A percentile compares a stretch with the other conserved stretches of the same genome.
Conservation (phyloP, 53 echinoderm and acorn worm genomes). For the Antedon mediterranea region DNA sequence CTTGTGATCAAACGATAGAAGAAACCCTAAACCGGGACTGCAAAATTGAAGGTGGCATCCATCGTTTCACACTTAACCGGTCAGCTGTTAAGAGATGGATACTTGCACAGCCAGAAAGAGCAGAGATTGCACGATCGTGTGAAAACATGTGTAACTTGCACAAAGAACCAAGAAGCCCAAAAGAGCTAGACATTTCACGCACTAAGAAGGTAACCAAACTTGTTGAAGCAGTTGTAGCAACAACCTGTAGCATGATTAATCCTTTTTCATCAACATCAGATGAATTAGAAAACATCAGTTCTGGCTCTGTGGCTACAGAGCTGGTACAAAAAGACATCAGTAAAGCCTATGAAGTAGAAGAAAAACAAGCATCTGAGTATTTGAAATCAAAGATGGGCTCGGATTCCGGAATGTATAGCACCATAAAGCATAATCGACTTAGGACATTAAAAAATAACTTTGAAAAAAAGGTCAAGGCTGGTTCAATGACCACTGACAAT, state of each 20-base stretch:
- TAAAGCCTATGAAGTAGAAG: background rate
- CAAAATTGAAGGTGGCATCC: background rate
- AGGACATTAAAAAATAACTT: background rate
- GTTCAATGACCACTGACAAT: background rate
- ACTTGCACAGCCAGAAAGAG: background rate
- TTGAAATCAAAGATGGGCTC: background rate
- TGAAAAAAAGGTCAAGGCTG: background rate
- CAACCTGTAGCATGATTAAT: no score
- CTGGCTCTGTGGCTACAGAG: background rate
- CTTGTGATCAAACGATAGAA: constrained; percentile 19
- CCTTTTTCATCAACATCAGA: no score
- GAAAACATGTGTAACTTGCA: background rate
- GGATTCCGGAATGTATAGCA: background rate
- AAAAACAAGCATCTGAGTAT: background rate
- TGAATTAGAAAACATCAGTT: background rate
- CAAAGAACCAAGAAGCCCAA: background rate
- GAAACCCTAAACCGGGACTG: background rate
- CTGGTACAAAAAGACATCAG: background rate
- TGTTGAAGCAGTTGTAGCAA: background rate
- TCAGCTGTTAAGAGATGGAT: background rate
- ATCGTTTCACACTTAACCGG: background rate
- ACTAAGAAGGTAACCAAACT: background rate
- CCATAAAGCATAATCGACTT: background rate
- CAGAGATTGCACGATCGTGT: background rate
- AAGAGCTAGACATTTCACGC: background rate